phyloP scores from a whole-genome alignment of 2,888 invertebrate species.

The Dryadula phaetusa region DNA sequence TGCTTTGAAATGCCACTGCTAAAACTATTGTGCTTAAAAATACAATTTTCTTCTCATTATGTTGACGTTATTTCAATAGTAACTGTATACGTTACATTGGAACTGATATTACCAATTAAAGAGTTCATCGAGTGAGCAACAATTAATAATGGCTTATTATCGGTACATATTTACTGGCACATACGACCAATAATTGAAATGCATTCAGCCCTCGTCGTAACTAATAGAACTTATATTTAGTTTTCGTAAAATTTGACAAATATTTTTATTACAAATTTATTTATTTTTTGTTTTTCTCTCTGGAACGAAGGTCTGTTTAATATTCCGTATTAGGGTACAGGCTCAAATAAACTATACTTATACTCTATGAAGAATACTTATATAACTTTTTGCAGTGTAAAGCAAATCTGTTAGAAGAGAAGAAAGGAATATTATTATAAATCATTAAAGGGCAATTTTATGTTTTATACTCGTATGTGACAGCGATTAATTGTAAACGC shows the following conservation, averaged over 20 bases:
- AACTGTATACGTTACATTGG: slow-evolving; percentile 6
- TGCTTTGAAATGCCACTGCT: slow-evolving; percentile 36
- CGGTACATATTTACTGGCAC: slow-evolving; percentile 52
- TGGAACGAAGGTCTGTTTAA: slow-evolving; percentile 18
- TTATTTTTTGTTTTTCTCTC: too few species aligned
- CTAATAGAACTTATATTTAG: slow-evolving; percentile 61
- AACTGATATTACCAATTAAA: slow-evolving; percentile 31
- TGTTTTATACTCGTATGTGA: too few species aligned
- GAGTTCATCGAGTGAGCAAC: slow-evolving; percentile 44
- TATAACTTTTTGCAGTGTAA: too few species aligned
- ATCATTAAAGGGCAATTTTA: not conserved
- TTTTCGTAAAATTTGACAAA: too few species aligned
- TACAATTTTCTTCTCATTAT: slow-evolving; percentile 16
- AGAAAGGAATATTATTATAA: too few species aligned
- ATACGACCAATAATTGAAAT: slow-evolving; percentile 62
- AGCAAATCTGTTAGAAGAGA: not conserved
- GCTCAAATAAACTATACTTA: slow-evolving; percentile 13
- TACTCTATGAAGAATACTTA: not conserved
- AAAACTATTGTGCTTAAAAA: slow-evolving; percentile 34
- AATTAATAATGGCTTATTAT: slow-evolving; percentile 54
- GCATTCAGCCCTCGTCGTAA: slow-evolving; percentile 56
- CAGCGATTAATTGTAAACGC: too few species aligned
- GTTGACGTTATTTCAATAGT: slow-evolving; percentile 7
- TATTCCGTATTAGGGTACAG: slow-evolving; percentile 8
- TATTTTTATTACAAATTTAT: too few species aligned